Conservation (phyloP, 2,888 invertebrate genomes). For the Linyphia triangularis region DNA sequence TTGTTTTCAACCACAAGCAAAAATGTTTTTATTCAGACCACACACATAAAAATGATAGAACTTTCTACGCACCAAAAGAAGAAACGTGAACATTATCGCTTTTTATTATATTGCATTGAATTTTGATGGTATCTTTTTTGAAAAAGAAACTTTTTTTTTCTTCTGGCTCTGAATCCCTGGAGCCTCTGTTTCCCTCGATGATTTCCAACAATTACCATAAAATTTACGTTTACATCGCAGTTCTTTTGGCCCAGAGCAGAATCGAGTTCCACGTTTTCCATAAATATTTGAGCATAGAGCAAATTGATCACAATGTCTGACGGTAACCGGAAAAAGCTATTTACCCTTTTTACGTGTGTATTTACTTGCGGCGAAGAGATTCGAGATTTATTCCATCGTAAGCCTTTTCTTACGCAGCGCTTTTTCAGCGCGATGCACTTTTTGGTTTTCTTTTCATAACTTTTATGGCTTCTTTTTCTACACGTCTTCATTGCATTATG, state of each 20-base stretch:
- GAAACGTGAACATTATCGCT: conserved; percentile 6
- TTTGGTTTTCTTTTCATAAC: conserved; percentile 38
- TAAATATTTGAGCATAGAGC: conserved; percentile 59
- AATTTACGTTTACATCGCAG: conserved; percentile 61
- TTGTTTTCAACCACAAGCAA: background rate
- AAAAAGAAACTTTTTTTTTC: background rate
- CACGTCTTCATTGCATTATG: background rate
- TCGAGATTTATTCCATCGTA: conserved; percentile 17
- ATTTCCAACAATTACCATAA: conserved; percentile 61
- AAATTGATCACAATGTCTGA: conserved; percentile 30
- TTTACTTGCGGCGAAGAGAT: conserved; percentile 10
- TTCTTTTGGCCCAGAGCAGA: background rate
- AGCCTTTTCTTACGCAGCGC: background rate
- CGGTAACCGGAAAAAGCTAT: conserved; percentile 51
- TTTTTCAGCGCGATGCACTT: conserved; percentile 37
- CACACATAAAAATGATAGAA: background rate
- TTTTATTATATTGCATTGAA: conserved; percentile 37
- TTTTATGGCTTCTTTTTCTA: conserved; percentile 13
- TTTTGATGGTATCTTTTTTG: conserved; percentile 33
- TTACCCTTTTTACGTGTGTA: conserved; percentile 49
- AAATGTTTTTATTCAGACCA: background rate
- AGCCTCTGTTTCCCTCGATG: background rate
- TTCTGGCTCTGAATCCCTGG: background rate
- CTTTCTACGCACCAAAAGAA: background rate
- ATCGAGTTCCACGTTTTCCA: conserved; percentile 37